Conservation (phyloP, 2,113 vertebrate species). For the Girardinichthys multiradiatus region DNA sequence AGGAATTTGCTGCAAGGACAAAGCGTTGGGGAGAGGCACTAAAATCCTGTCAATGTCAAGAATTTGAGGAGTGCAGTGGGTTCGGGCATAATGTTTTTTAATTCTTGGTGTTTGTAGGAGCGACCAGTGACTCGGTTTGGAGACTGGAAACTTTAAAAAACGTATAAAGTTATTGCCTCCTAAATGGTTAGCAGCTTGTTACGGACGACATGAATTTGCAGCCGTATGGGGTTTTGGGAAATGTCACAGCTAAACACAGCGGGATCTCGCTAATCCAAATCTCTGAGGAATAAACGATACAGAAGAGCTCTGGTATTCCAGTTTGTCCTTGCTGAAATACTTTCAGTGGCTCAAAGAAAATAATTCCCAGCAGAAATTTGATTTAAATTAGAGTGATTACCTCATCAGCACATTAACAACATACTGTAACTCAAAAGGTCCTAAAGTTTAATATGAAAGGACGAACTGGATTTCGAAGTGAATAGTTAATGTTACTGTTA, state of each 20-base stretch:
- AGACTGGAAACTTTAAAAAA: conserved; percentile 36
- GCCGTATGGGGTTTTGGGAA: conserved; percentile 16
- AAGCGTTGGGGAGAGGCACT: conserved; percentile 27
- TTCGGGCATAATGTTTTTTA: conserved; percentile 17
- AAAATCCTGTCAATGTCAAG: conserved; percentile 27
- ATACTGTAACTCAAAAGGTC: too few relatives aligned
- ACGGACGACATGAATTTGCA: conserved; percentile 28
- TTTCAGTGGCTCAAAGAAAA: conserved; percentile 12
- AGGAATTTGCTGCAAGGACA: conserved; percentile 52
- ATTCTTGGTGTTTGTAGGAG: conserved; percentile 4
- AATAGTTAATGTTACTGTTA: too few relatives aligned
- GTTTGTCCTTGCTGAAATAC: conserved; percentile 28
- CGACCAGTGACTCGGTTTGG: conserved; percentile 36
- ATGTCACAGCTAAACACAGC: conserved; percentile 30
- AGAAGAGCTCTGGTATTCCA: conserved; percentile 14
- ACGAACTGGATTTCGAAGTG: too few relatives aligned
- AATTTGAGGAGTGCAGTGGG: conserved; percentile 26
- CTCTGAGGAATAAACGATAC: conserved; percentile 28
- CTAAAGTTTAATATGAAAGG: too few relatives aligned
- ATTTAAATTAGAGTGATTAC: conserved; percentile 16
- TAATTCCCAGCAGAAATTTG: neutral
- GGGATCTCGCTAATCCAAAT: conserved; percentile 44
- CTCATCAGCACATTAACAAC: conserved; percentile 3
- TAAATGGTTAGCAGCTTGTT: conserved; percentile 20
- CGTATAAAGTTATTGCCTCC: conserved; percentile 13